Evolutionary conservation across 1,140 invertebrate genomes (phyloP).

Genomic region (Rhyacophila brunnea): DNA sequence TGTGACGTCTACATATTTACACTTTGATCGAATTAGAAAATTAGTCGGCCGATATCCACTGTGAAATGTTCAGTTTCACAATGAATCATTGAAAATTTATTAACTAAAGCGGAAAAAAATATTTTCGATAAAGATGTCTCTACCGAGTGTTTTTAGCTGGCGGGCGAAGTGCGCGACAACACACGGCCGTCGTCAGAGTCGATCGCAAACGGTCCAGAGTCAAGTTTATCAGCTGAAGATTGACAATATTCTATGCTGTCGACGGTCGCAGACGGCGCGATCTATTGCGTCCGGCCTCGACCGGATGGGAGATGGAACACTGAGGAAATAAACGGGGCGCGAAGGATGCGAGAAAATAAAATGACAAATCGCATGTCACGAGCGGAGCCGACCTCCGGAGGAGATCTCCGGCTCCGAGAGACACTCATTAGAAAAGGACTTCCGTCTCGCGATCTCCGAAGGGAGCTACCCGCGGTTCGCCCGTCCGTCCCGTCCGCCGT

Average conservation of each 20-base stretch:
- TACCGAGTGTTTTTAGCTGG: too few relatives aligned
- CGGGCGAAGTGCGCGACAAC: too few relatives aligned
- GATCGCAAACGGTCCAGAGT: neutral
- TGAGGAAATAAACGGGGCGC: neutral
- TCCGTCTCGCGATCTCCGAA: too few relatives aligned
- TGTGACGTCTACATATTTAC: too few relatives aligned
- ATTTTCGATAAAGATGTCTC: too few relatives aligned
- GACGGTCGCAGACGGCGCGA: neutral
- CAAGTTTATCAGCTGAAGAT: too few relatives aligned
- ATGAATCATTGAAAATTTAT: neutral
- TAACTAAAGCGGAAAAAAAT: neutral
- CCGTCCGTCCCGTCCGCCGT: neutral
- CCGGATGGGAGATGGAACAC: too few relatives aligned
- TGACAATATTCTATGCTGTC: neutral
- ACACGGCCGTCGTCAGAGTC: neutral
- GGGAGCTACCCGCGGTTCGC: neutral
- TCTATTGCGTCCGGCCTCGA: too few relatives aligned
- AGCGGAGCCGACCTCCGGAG: neutral
- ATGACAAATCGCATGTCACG: conserved; percentile 17
- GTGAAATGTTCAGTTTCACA: neutral
- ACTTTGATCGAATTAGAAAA: too few relatives aligned
- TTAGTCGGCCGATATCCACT: neutral
- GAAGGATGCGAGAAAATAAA: neutral
- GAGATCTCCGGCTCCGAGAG: too few relatives aligned
- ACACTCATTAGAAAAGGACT: too few relatives aligned